Percentiles rank a stretch among this genome's conserved stretches.
phyloP scores from a whole-genome alignment of 2,888 invertebrate genomes.

The Digitonthophagus gazella region DNA sequence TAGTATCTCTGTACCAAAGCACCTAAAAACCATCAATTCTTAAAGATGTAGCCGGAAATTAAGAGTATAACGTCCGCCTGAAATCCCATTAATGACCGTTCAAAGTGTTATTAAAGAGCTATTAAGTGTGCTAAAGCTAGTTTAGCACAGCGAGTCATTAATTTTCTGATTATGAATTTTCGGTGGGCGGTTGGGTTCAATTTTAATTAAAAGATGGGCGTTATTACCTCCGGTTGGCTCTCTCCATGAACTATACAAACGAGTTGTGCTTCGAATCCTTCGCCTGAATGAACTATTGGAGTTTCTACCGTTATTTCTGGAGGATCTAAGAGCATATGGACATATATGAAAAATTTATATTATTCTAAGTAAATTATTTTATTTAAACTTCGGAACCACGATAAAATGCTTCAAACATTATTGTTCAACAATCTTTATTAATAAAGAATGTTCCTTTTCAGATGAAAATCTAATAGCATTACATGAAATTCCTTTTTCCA shows the following conservation, averaged over 20 bases:
- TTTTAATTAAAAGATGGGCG: neutral
- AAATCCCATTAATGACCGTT: neutral
- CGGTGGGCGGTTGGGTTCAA: neutral
- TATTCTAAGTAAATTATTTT: neutral
- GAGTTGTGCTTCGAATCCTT: conserved; percentile 65
- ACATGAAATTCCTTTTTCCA: too few relatives aligned
- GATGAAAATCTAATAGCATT: too few relatives aligned
- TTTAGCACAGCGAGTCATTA: neutral
- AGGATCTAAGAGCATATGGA: conserved; percentile 54
- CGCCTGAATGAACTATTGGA: conserved; percentile 65
- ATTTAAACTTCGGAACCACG: too few relatives aligned
- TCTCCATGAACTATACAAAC: conserved; percentile 69
- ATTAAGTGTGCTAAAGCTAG: neutral
- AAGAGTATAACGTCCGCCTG: neutral
- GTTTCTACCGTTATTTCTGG: conserved; percentile 62
- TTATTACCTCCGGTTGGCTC: conserved; percentile 63
- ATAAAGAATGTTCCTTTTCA: too few relatives aligned
- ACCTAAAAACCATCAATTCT: conserved; percentile 50
- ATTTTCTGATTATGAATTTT: neutral
- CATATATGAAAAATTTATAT: neutral
- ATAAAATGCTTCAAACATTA: too few relatives aligned
- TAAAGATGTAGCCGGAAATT: neutral
- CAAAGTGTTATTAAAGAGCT: neutral
- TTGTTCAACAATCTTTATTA: too few relatives aligned
- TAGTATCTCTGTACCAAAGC: conserved; percentile 67